Conservation (phyloP, 1,140 invertebrate species). For the Triops cancriformis region DNA sequence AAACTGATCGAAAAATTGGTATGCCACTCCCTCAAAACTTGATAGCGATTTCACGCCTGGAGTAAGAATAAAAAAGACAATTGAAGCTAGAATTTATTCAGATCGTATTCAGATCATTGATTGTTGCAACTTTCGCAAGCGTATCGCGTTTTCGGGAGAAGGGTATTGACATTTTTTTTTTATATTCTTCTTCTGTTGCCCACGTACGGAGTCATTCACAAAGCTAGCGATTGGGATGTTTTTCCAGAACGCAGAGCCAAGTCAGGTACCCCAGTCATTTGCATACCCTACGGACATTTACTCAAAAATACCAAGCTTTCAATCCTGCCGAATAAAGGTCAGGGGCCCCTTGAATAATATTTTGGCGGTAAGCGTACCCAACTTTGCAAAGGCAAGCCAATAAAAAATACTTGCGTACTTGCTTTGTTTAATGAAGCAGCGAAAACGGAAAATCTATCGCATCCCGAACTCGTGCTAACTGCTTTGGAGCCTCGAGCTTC, state of each 20-base stretch:
- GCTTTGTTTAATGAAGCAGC: not conserved
- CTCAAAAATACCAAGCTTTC: not conserved
- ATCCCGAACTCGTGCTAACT: not conserved
- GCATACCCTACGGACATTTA: not conserved
- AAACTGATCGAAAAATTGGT: no score
- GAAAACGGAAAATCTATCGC: not conserved
- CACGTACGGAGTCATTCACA: not conserved
- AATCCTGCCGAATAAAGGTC: not conserved
- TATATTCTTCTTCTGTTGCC: not conserved
- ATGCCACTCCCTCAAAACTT: not conserved
- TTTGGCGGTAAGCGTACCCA: not conserved
- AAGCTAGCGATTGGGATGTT: not conserved
- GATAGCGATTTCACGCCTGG: not conserved
- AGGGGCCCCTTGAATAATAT: not conserved
- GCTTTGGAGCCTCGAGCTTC: not conserved
- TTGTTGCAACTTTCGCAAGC: not conserved
- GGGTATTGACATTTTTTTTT: not conserved
- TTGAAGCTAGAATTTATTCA: no score
- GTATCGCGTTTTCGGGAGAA: not conserved
- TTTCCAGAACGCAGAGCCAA: not conserved
- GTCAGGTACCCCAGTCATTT: not conserved
- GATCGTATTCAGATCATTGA: not conserved
- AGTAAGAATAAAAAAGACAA: no score
- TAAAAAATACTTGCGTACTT: not conserved
- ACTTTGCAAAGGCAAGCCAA: not conserved